Evolutionary conservation across 2,113 vertebrate genomes (phyloP), one percentile per base, ranked within the genome.

Genomic region (Phylloscopus trochilus): DNA sequence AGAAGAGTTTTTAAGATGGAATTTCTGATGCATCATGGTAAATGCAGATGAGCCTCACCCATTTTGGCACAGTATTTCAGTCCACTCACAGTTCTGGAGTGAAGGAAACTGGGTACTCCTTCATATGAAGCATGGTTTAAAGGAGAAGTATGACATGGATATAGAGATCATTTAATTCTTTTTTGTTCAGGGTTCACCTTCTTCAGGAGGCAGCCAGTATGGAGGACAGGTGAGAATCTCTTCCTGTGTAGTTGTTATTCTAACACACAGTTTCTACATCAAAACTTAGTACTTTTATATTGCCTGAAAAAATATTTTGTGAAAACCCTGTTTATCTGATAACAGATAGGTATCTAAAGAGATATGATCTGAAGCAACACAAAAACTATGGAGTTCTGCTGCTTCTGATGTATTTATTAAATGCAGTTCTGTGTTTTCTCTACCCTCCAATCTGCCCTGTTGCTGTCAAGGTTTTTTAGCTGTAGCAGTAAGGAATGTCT

Each of bases 181-280:
- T 77, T 67, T 78, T 93, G 6, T 78, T 63, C 83, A 97, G 96
- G 80, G 91, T 18, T 83, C 80, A 85, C 39, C 70, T 67, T 92
- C 39, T 69, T 90, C 91, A 52, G 94, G 82, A 95, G n/a, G 82
- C 72, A 96, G 70, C 52, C 94, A 95, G 37, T 94, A 95, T 60
- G 95, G 91, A 90, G 95, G 84, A 90, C 90, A 93, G 82, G 91
- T 96, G 16, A 96, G 95, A 90, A 78, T 60, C 14, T 74, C 44
- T 47, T 87, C 23, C 21, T 49, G 0, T 56, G 20, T 64, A 73
- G 53, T 46, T 47, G 33, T 86, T 87, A 53, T 24, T 52, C 39
- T 41, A 88, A 53, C 43, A 87, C 10, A 15, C 13, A 39, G 5
- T 43, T 80, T 75, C 62, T 51, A 44, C 14, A 39, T 47, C 67